phyloP scores from a whole-genome alignment of 2,113 vertebrate species.

The Rhipidura dahli region DNA sequence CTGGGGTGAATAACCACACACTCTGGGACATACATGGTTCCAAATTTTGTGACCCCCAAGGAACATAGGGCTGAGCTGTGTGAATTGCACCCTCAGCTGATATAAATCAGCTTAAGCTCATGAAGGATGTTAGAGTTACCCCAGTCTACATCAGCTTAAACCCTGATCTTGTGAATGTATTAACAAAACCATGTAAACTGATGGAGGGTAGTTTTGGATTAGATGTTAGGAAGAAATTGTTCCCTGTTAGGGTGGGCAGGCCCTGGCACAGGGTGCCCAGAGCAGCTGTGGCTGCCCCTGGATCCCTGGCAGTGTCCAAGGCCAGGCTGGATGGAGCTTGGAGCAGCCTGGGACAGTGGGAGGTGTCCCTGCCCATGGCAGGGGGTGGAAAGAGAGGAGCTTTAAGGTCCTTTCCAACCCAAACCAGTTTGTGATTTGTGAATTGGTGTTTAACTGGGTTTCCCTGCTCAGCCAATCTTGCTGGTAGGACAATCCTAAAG shows the following conservation, averaged over 20 bases:
- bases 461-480: not conserved
- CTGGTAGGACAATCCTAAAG: not conserved
- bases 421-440: not conserved
- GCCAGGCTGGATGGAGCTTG: fast-evolving
- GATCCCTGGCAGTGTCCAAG: not conserved
- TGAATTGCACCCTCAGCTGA: not conserved
- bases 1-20: not conserved
- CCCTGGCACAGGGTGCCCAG: not conserved
- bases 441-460: not conserved
- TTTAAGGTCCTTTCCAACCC: not conserved
- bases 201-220: not conserved
- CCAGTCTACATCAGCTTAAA: not conserved
- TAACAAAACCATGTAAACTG: not conserved
- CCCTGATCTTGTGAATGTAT: not conserved
- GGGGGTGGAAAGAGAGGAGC: fast-evolving
- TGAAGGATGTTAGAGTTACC: not conserved
- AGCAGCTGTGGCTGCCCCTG: not conserved
- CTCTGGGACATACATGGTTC: not conserved
- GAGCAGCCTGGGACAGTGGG: fast-evolving
- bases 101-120: not conserved
- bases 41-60: not conserved
- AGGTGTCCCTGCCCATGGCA: not conserved
- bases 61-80: not conserved
- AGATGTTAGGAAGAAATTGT: not conserved
- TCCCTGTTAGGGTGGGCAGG: fast-evolving